Evolutionary conservation across 2,797 vertebrate species (phyloP), one percentile per base, ranked within the genome.

Genomic region (Pipistrellus nathusii): DNA sequence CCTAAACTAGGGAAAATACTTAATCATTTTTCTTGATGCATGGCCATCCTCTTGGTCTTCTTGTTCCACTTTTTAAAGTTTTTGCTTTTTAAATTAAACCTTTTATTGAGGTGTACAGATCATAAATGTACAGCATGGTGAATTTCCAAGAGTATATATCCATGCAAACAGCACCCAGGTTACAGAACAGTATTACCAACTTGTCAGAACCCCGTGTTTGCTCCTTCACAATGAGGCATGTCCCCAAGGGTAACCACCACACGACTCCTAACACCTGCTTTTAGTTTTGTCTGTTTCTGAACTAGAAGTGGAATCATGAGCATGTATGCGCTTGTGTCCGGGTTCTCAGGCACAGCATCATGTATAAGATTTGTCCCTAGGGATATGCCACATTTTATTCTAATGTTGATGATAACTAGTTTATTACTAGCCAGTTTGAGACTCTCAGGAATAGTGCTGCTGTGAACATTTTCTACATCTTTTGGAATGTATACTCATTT

Each of bases 31-130:
- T 78, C 41, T 78, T 80, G 38, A 81, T 94, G 69, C 14, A 7
- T 46, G 27, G 25, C 35, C 20, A 1, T 59, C 72, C 7, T 59
- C 46, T 83, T 69, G 69, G 27, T 90, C 35, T 62, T 87, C 30
- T 87, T 96, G 73, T 83, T 25, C 23, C 21, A 44, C 35, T 85
- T 71, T 72, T 82, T 25, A 66, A 92, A 46, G 20, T 48, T 73
- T 83, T 20, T 64, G 13, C 15, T 62, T 62, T 12, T 27, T 18
- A 20, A 53, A 46, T 55, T 15, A 86, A 9, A n/a, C 14, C 84
- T 27, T 89, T 17, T 41, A 23, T 55, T 64, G 69, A 92, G 85
- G 11, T 59, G 25, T 83, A 44, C 0, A 18, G 5, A 71, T 38
- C 44, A 23, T 82, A 85, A 75, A 62, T 46, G 46, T 51, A 64